These are phyloP conservation scores for Pyrrhosoma nymphula DNA, from an alignment of 2,888 invertebrate species.

Conservation along the genomic window DNA sequence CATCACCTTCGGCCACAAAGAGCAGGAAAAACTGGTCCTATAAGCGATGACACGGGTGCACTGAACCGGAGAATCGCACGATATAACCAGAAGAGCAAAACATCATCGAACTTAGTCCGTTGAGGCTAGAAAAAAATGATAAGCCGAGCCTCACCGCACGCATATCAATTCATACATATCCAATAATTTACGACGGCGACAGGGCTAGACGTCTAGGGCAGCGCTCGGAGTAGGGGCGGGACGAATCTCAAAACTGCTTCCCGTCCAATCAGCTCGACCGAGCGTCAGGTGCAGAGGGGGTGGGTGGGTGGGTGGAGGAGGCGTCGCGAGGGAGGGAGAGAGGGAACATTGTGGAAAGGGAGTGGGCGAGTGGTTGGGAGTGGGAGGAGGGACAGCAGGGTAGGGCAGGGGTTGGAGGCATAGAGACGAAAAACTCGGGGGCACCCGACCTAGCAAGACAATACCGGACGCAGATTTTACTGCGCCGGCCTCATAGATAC, in stretches of 20 bases:
- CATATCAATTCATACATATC: constrained; percentile 53
- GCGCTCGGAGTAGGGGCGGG: background rate
- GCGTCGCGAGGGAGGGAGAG: background rate
- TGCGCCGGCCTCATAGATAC: background rate
- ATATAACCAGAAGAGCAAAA: background rate
- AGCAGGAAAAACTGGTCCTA: too few species aligned
- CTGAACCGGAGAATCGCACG: background rate
- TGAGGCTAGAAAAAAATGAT: background rate
- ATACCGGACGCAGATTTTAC: constrained; percentile 33
- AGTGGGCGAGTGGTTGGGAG: background rate
- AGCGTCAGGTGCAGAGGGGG: background rate
- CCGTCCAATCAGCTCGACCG: constrained; percentile 26
- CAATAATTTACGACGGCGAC: constrained; percentile 39
- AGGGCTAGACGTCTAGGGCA: constrained; percentile 29
- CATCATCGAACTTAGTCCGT: background rate
- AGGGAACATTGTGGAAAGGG: background rate
- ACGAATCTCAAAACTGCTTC: background rate
- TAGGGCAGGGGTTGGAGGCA: background rate
- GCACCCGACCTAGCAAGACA: constrained; percentile 26
- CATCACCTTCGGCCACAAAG: too few species aligned
- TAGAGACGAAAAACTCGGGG: background rate
- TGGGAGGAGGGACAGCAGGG: too few species aligned
- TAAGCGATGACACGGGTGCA: too few species aligned
- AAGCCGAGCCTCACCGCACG: background rate
- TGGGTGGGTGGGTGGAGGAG: background rate